phyloP scores from a whole-genome alignment of 1,140 invertebrate genomes.

The Drosophila ercepeae region DNA sequence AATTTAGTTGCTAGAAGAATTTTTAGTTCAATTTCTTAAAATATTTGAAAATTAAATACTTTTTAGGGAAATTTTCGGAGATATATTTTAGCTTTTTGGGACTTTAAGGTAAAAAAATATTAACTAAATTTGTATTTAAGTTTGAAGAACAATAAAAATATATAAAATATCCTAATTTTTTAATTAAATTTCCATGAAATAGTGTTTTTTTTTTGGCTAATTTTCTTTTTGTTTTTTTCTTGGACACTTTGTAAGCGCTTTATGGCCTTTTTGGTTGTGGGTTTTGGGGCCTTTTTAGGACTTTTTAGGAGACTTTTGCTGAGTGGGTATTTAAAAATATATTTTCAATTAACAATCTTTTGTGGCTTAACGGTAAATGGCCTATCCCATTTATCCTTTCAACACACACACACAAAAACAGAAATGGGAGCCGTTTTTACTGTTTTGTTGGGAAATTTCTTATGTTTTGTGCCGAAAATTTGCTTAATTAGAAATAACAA shows the following conservation, averaged over 20 bases:
- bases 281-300: background rate
- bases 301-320: background rate
- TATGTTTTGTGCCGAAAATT: conserved; percentile 73
- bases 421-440: conserved; percentile 18
- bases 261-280: conserved; percentile 1
- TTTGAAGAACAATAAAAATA: background rate
- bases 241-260: background rate
- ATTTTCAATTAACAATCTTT: conserved; percentile 74
- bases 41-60: too few species aligned
- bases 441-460: conserved; percentile 57
- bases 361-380: conserved; percentile 36
- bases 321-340: conserved; percentile 45
- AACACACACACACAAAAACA: conserved; percentile 4
- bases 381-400: conserved; percentile 46
- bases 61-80: too few species aligned
- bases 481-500: conserved; percentile 82
- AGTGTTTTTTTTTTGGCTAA: background rate
- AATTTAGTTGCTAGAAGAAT: too few species aligned
- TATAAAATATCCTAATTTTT: background rate
- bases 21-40: too few species aligned
- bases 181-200: background rate
- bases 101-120: too few species aligned
- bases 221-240: background rate
- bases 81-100: too few species aligned
- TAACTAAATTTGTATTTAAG: too few species aligned